A percentile compares a stretch with the other conserved stretches of the same genome.
Conservation (phyloP, 1,140 invertebrate genomes). For the Drosophila busckii region DNA sequence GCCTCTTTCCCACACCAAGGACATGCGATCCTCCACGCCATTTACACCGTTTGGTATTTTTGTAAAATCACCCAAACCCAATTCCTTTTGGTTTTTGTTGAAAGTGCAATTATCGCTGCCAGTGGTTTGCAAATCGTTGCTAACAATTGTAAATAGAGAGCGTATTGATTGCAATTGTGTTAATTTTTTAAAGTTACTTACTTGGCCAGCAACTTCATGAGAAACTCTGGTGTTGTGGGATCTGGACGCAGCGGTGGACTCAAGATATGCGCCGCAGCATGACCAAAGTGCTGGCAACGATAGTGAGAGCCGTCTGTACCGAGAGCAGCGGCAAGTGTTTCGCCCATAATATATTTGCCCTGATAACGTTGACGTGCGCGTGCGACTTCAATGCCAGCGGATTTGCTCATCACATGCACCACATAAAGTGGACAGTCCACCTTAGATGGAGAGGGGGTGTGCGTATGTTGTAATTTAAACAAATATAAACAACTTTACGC, state of each 20-base stretch:
- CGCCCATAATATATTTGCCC: conserved; percentile 84
- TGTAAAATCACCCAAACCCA: conserved; percentile 94
- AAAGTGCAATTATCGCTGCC: conserved; percentile 99
- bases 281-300: conserved; percentile 64
- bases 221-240: conserved; percentile 86
- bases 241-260: conserved; percentile 89
- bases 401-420: conserved; percentile 88
- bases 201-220: conserved; percentile 92
- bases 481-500: too few relatives aligned
- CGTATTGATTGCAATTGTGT: background rate
- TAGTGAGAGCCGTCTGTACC: conserved; percentile 78
- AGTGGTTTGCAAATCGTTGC: conserved; percentile 93
- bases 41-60: conserved; percentile 99
- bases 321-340: conserved; percentile 87
- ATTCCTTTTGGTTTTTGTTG: conserved; percentile 93
- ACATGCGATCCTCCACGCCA: conserved; percentile 98
- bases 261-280: conserved; percentile 81
- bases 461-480: background rate
- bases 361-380: conserved; percentile 79
- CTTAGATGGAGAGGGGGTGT: conserved; percentile 34
- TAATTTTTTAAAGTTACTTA: conserved; percentile 80
- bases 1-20: conserved; percentile 98
- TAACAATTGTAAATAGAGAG: conserved; percentile 67
- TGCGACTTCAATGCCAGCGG: conserved; percentile 84
- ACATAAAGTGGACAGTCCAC: conserved; percentile 83